Evolutionary conservation across 2,888 invertebrate genomes (phyloP).

Genomic region (Phyllotreta striolata): DNA sequence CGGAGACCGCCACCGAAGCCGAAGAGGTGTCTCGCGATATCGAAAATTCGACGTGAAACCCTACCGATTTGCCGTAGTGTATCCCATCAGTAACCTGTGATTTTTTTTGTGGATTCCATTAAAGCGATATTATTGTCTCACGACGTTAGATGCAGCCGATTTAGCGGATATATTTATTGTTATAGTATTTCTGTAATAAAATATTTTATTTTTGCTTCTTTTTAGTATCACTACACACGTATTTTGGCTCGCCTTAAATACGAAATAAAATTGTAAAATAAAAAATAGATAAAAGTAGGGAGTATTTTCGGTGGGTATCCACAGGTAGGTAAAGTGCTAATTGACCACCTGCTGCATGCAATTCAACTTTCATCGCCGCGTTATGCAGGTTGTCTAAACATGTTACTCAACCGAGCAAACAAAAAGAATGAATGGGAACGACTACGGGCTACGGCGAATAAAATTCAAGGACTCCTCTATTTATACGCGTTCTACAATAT

Average conservation of each 20-base stretch:
- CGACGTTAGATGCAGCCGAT: too few relatives aligned
- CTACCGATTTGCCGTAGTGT: constrained; percentile 13
- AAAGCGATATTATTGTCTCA: constrained; percentile 16
- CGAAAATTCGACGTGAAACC: constrained; percentile 1
- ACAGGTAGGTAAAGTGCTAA: constrained; percentile 5
- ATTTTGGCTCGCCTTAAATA: too few relatives aligned
- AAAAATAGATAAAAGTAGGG: too few relatives aligned
- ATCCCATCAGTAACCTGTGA: constrained; percentile 21
- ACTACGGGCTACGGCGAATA: constrained; percentile 33
- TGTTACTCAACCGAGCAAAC: constrained; percentile 6
- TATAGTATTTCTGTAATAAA: constrained; percentile 20
- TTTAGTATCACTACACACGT: too few relatives aligned
- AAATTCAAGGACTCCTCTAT: constrained; percentile 50
- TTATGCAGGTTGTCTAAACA: constrained; percentile 31
- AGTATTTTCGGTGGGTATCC: not conserved
- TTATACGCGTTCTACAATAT: constrained; percentile 38
- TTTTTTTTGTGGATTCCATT: constrained; percentile 23
- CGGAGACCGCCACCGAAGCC: constrained; percentile 58
- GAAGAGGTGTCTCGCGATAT: constrained; percentile 50
- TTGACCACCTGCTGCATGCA: constrained; percentile 32
- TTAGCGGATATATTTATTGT: constrained; percentile 13
- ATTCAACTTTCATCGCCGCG: constrained; percentile 18
- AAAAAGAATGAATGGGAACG: constrained; percentile 14
- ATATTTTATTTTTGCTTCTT: constrained; percentile 16
- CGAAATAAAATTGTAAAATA: too few relatives aligned